Evolutionary conservation across 2,888 invertebrate species (phyloP).

Genomic region (Desoria tigrina): DNA sequence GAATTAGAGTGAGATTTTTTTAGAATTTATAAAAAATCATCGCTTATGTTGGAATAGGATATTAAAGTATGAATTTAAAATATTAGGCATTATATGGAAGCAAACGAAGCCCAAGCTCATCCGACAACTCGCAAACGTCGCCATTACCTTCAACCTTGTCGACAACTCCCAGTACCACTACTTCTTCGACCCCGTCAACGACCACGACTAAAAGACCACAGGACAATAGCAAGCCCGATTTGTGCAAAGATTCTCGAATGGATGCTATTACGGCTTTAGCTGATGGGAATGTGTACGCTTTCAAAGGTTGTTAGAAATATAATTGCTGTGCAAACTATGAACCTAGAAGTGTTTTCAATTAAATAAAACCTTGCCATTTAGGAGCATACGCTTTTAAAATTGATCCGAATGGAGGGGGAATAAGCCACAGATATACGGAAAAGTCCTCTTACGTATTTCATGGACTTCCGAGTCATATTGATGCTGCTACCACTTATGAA

Average conservation of each 20-base stretch:
- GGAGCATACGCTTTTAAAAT: slow-evolving; percentile 40
- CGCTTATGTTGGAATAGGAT: no score
- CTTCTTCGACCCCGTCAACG: slow-evolving; percentile 16
- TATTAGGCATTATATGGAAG: slow-evolving; percentile 32
- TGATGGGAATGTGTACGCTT: slow-evolving; percentile 40
- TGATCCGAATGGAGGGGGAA: slow-evolving; percentile 31
- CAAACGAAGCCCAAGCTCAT: background rate
- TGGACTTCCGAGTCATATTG: slow-evolving; percentile 27
- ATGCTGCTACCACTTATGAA: slow-evolving; percentile 34
- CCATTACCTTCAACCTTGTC: slow-evolving; percentile 17
- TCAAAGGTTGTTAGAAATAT: slow-evolving; percentile 30
- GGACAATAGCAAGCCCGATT: slow-evolving; percentile 22
- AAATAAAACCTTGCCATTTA: no score
- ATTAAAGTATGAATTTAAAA: slow-evolving; percentile 1
- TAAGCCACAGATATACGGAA: slow-evolving; percentile 27
- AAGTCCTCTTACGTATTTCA: slow-evolving; percentile 38
- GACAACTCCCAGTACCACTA: slow-evolving; percentile 14
- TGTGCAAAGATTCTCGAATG: slow-evolving; percentile 35
- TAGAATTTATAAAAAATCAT: background rate
- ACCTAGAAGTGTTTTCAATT: background rate
- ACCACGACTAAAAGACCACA: background rate
- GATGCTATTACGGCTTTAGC: slow-evolving; percentile 43
- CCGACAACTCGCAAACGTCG: slow-evolving; percentile 21
- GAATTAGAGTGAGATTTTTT: slow-evolving; percentile 68
- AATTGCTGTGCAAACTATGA: no score